A percentile compares a stretch with the other conserved stretches of the same genome.
Evolutionary conservation across 2,113 vertebrate genomes (phyloP).

Genomic region (Coryphaenoides rupestris): DNA sequence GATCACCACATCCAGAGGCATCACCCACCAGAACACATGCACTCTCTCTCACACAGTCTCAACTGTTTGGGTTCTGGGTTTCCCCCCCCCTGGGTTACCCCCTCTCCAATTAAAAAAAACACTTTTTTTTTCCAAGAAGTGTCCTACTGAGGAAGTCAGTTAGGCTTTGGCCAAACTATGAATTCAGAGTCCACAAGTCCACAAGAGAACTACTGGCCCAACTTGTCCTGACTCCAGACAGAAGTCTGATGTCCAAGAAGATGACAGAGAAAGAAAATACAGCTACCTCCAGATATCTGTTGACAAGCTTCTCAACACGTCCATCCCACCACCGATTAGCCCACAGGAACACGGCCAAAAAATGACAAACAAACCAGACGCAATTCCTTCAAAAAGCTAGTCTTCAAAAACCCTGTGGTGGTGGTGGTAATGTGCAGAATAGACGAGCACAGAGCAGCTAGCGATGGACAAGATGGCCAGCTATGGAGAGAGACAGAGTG

Average conservation of each 20-base stretch:
- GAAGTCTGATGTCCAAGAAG: neutral
- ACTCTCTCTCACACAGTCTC: conserved; percentile 31
- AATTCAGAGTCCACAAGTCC: conserved; percentile 21
- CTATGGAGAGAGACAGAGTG: too few species aligned
- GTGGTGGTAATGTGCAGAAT: conserved; percentile 26
- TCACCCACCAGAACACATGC: conserved; percentile 64
- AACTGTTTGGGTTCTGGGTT: conserved; percentile 17
- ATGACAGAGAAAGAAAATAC: conserved; percentile 13
- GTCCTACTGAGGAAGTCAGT: conserved; percentile 9
- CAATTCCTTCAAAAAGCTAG: conserved; percentile 44
- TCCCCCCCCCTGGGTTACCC: conserved; percentile 23
- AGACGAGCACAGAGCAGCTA: conserved; percentile 12
- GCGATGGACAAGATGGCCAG: too few species aligned
- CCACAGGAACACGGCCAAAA: conserved; percentile 36
- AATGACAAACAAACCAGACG: conserved; percentile 31
- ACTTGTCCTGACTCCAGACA: neutral
- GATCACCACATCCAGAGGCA: conserved; percentile 84
- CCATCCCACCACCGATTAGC: conserved; percentile 16
- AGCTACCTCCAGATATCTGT: conserved; percentile 43
- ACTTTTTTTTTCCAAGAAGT: neutral
- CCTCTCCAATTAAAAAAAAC: conserved; percentile 20
- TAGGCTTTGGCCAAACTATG: conserved; percentile 8
- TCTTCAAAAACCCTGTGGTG: too few species aligned
- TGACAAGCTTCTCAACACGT: conserved; percentile 19
- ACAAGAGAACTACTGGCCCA: conserved; percentile 18